A percentile compares a stretch with the other conserved stretches of the same genome.
Conservation (phyloP, 2,113 vertebrate species). For the Pteropus alecto region DNA sequence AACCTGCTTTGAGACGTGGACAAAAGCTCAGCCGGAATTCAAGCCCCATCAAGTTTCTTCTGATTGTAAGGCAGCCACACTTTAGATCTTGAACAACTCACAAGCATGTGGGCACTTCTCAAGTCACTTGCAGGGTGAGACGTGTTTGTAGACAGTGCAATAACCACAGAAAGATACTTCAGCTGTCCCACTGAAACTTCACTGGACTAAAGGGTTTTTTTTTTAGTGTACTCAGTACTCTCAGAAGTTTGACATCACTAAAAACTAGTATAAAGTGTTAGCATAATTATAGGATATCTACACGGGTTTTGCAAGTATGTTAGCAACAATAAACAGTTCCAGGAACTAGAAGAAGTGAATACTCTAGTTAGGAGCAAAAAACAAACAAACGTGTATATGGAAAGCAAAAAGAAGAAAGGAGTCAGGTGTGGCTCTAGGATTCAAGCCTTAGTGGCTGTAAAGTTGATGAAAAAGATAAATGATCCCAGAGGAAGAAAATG, state of each 20-base stretch:
- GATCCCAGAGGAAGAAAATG: neutral
- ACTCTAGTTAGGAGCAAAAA: neutral
- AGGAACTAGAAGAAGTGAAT: neutral
- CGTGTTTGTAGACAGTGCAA: conserved; percentile 54
- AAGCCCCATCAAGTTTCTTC: neutral
- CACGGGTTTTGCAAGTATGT: neutral
- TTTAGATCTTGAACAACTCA: conserved; percentile 44
- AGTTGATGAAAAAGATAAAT: neutral
- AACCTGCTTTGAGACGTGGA: conserved; percentile 6
- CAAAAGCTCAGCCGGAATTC: conserved; percentile 44
- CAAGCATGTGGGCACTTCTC: conserved; percentile 15
- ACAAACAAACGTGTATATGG: neutral
- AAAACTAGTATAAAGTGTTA: conserved; percentile 32
- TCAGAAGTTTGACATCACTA: conserved; percentile 17
- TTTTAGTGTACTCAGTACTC: conserved; percentile 4
- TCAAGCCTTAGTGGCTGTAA: neutral
- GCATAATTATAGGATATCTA: neutral
- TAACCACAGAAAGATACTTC: conserved; percentile 24
- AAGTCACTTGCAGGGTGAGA: neutral
- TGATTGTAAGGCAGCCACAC: neutral
- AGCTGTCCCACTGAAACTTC: conserved; percentile 46
- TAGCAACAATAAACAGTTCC: neutral
- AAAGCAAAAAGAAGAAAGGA: neutral
- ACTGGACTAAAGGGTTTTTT: neutral
- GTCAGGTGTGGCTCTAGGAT: neutral